phyloP scores from a whole-genome alignment of 1,140 invertebrate species.

The Leptonema lineaticorne region DNA sequence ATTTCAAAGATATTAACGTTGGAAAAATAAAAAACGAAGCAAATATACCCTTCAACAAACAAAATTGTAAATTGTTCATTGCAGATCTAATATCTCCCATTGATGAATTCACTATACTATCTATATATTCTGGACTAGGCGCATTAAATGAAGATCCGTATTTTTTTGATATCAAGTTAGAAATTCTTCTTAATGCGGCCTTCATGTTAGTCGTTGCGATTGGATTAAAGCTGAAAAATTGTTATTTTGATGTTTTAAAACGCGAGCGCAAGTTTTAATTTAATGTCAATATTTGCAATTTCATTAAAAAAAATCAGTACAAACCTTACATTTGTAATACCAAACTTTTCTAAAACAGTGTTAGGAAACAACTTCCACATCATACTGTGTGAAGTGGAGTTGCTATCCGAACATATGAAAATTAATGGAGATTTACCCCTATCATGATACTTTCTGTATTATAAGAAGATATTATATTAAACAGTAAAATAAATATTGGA shows the following conservation, averaged over 20 bases:
- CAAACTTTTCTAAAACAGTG: conserved; percentile 59
- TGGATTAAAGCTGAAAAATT: conserved; percentile 61
- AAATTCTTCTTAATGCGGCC: conserved; percentile 64
- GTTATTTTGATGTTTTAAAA: neutral
- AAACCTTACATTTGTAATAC: conserved; percentile 65
- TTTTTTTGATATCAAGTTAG: conserved; percentile 56
- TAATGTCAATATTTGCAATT: too few species aligned
- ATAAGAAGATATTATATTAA: conserved; percentile 37
- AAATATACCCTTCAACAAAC: conserved; percentile 63
- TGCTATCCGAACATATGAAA: conserved; percentile 69
- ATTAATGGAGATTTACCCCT: conserved; percentile 68
- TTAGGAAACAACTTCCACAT: conserved; percentile 64
- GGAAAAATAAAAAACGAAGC: neutral
- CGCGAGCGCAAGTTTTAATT: too few species aligned
- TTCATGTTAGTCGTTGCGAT: conserved; percentile 65
- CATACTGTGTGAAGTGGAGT: conserved; percentile 60
- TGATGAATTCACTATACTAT: conserved; percentile 67
- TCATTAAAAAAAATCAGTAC: neutral
- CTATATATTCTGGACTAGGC: conserved; percentile 59
- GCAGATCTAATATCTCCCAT: conserved; percentile 71
- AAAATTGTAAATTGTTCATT: conserved; percentile 70
- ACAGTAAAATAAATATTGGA: conserved; percentile 23
- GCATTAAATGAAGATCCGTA: conserved; percentile 55
- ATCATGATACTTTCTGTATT: conserved; percentile 61
- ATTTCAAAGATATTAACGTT: neutral